Base-by-base conservation (phyloP, 2,888 invertebrate species). In the Nebria salina region DNA sequence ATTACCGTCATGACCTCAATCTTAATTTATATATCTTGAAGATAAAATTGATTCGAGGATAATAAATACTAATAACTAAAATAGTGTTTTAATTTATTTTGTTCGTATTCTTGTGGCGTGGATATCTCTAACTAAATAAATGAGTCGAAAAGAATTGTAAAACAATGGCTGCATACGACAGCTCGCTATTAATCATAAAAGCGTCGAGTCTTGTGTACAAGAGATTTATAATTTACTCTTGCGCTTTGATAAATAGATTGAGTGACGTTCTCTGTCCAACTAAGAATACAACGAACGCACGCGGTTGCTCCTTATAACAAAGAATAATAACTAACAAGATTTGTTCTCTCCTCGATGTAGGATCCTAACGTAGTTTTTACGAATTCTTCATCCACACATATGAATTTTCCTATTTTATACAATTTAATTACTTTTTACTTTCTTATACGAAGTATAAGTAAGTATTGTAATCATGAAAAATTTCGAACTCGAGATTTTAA, bases 221-320 rank as follows among this genome's bases (percentile, higher is more conserved):
- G 42, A 72, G 80, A 80, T 80, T 80, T 80, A 80, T 72, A 80
- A 80, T 80, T 80, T 80, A 74, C 80, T 75, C 75, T 43, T 72
- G 80, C 75, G 70, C 75, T 80, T 79, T 80, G 80, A 80, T 80
- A 80, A 80, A 80, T 80, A 80, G 80, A 80, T 80, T 80, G 80
- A 75, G 75, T 75, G 80, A 80, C 75, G 80, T 80, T 74, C 75
- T 75, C 75, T 66, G 79, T 79, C 66, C 75, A 64, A 72, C 80
- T 75, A 80, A 80, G 80, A 75, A 70, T 75, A 70, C 75, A 80
- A 54, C 54, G 54, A 6, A 54, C 6, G 54, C 54, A 54, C 54
- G 54, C 54, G 34, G 34, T 34, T 68, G 65, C 41, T 70, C 65
- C 75, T 64, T 20, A 5, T 34, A 34, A 5, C 34, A 34, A 64